Conservation (phyloP, 2,888 invertebrate species). For the Zygaena filipendulae region DNA sequence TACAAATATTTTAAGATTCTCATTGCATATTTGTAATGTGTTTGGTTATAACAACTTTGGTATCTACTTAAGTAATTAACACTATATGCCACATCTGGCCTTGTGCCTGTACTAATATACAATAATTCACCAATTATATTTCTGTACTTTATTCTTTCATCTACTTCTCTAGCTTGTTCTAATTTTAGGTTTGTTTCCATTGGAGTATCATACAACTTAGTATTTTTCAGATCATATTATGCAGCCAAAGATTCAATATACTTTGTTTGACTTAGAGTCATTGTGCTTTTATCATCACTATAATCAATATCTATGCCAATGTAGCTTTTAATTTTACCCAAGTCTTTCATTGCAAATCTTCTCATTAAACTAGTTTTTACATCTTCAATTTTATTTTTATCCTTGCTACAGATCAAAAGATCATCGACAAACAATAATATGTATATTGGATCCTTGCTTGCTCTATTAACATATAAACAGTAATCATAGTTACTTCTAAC, state of each 20-base stretch:
- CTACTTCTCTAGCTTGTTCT: constrained; percentile 14
- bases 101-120: constrained; percentile 13
- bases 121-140: constrained; percentile 7
- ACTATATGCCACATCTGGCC: constrained; percentile 7
- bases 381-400: constrained; percentile 15
- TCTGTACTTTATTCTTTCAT: constrained; percentile 8
- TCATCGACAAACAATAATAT: constrained; percentile 21
- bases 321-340: constrained; percentile 21
- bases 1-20: constrained; percentile 21
- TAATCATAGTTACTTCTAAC: constrained; percentile 18
- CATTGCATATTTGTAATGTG: constrained; percentile 15
- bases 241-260: constrained; percentile 18
- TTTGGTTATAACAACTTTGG: constrained; percentile 11
- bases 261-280: constrained; percentile 11
- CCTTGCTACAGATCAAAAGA: constrained; percentile 22
- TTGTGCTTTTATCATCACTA: constrained; percentile 14
- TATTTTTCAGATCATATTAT: constrained; percentile 19
- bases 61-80: constrained; percentile 14
- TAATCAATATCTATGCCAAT: constrained; percentile 24
- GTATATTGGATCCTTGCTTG: constrained; percentile 16
- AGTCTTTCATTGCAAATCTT: constrained; percentile 20
- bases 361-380: constrained; percentile 18
- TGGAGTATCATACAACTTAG: constrained; percentile 20
- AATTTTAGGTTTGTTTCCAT: constrained; percentile 20
- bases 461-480: constrained; percentile 17